Base-by-base conservation (phyloP, 2,888 invertebrate genomes). In the Dromius quadrimaculatus region DNA sequence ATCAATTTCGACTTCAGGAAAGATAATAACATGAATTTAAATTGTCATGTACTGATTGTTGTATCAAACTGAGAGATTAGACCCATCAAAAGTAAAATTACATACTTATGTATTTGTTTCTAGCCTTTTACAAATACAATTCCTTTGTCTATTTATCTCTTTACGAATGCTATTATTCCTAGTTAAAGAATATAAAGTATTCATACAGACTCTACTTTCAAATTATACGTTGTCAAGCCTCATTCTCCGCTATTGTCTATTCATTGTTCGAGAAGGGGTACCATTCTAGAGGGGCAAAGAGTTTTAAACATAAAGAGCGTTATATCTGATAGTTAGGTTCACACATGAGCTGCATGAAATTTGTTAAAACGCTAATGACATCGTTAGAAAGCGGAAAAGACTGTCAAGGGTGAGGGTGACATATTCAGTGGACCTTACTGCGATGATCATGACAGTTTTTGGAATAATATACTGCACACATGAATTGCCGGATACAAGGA, bases 171-270 rank as follows among this genome's bases (percentile, higher is more conserved):
- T n/a, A n/a, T n/a, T n/a, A n/a, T 36, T 36, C 2, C 15, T 41
- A 41, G 41, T 41, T 19, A 41, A 41, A 15, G n/a, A 3, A 41
- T 41, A 41, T 11, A 4, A 13, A 11, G 13, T 8, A 41, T 15
- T 41, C 15, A 1, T 59, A 28, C 57, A 28, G 34, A 62, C 17
- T 13, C 63, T 43, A 32, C 23, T 63, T 45, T 63, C 45, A 63
- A 63, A 63, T 63, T 63, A 63, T 63, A 63, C 28, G 63, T 63
- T 63, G 63, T 63, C 63, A 63, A 63, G 28, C 45, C 15, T 63
- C 34, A 34, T 36, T 20, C 59, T 36, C 36, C 2, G 36, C 41
- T 15, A 41, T 41, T 41, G 41, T 41, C 11, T 41, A 6, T 6
- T 41, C 41, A 11, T n/a, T 36, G 6, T 13, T 3, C 15, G 4